Evolutionary conservation across 2,113 vertebrate genomes (phyloP), one percentile per base, ranked within the genome.

Genomic region (Tachysurus vachellii): DNA sequence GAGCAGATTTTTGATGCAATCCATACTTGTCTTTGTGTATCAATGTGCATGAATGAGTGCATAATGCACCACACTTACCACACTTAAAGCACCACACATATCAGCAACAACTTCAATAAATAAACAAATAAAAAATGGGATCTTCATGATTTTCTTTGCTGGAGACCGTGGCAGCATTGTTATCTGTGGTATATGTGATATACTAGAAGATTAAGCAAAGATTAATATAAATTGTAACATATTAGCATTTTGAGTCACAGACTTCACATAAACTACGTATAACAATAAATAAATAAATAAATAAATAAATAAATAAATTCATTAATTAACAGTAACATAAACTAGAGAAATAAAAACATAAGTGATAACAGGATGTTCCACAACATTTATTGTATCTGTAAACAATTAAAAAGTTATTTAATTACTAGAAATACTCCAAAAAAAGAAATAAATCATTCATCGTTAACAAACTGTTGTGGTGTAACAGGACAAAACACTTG

Each of bases 21-120:
- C 53, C 53, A 53, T 66, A 73, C 61, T 62, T 84, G 36, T 85
- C 31, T 79, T 64, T 64, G 14, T 87, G 36, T 70, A 54, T 79
- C 17, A 62, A 28, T 47, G 50, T 84, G 44, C 13, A 23, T 71
- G 80, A 73, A 71, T 53, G 4, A 36, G 64, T 83, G 79, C 42
- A 54, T 62, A 54, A 53, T n/a, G n/a, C n/a, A n/a, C n/a, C n/a
- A n/a, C n/a, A n/a, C n/a, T n/a, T n/a, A n/a, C n/a, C n/a, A n/a
- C 66, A 70, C 16, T 36, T 36, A 71, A 71, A n/a, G n/a, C n/a
- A n/a, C n/a, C n/a, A n/a, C n/a, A n/a, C n/a, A 73, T 73, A 73
- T 44, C 70, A 71, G 36, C 31, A 71, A 42, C 16, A 31, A 9
- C 28, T 2, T 70, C 4, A 66, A 12, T 12, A 31, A 68, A 21